Conservation (phyloP, 1,140 invertebrate genomes). For the Drosophila melanica region DNA sequence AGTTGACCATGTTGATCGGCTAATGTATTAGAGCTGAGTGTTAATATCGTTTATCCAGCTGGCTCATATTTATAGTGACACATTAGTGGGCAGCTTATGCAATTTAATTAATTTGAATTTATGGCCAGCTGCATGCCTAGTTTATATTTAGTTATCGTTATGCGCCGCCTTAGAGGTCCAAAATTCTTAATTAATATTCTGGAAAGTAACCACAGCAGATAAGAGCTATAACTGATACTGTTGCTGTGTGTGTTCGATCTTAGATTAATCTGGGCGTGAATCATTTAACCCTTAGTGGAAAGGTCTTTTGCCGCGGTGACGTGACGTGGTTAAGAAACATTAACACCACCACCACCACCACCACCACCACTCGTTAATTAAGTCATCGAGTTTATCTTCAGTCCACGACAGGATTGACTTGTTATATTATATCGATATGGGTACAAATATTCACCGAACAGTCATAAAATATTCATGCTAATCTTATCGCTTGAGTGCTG, state of each 20-base stretch:
- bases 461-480: constrained; percentile 54
- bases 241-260: constrained; percentile 19
- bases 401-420: constrained; percentile 26
- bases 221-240: constrained; percentile 16
- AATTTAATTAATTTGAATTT: constrained; percentile 61
- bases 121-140: constrained; percentile 9
- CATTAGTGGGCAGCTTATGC: constrained; percentile 2
- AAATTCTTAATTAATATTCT: constrained; percentile 52
- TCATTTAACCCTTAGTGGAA: constrained; percentile 19
- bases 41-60: background rate
- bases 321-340: constrained; percentile 15
- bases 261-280: constrained; percentile 25
- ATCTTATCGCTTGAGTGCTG: constrained; percentile 59
- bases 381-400: constrained; percentile 21
- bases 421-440: constrained; percentile 16
- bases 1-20: constrained; percentile 62
- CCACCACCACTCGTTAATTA: constrained; percentile 22
- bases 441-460: background rate
- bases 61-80: constrained; percentile 42
- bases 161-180: background rate
- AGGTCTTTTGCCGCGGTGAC: constrained; percentile 8
- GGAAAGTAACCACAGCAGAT: constrained; percentile 36
- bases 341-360: background rate
- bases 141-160: constrained; percentile 12
- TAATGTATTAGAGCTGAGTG: constrained; percentile 19